A percentile compares a stretch with the other conserved stretches of the same genome.
These are phyloP conservation scores for Todiramphus saurophagus DNA, from an alignment of 2,113 vertebrate species.

Conservation along the genomic window DNA sequence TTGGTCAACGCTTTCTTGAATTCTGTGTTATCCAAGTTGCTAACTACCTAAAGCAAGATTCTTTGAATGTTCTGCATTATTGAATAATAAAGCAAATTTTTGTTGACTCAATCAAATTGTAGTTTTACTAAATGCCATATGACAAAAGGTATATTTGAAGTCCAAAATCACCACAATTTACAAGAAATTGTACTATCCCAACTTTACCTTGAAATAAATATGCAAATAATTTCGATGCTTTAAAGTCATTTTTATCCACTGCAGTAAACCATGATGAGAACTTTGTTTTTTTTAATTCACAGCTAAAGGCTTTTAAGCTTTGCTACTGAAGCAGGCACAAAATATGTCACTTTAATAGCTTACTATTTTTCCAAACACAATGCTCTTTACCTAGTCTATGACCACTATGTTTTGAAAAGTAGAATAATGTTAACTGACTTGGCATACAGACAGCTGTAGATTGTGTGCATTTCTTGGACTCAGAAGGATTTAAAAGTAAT, in stretches of 20 bases:
- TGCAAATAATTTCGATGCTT: background rate
- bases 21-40: background rate
- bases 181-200: background rate
- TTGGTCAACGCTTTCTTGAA: background rate
- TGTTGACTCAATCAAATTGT: background rate
- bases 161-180: background rate
- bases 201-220: background rate
- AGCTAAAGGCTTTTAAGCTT: background rate
- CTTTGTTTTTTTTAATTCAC: background rate
- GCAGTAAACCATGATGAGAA: background rate
- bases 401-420: background rate
- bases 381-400: background rate
- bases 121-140: background rate
- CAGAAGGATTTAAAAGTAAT: background rate
- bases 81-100: background rate
- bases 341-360: background rate
- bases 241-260: background rate
- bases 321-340: background rate
- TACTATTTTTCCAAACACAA: background rate
- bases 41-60: background rate
- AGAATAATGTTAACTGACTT: background rate
- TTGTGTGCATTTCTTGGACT: background rate
- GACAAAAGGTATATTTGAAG: background rate
- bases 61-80: background rate
- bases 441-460: background rate